Conservation (phyloP, 2,113 vertebrate genomes). For the Microtus ochrogaster region DNA sequence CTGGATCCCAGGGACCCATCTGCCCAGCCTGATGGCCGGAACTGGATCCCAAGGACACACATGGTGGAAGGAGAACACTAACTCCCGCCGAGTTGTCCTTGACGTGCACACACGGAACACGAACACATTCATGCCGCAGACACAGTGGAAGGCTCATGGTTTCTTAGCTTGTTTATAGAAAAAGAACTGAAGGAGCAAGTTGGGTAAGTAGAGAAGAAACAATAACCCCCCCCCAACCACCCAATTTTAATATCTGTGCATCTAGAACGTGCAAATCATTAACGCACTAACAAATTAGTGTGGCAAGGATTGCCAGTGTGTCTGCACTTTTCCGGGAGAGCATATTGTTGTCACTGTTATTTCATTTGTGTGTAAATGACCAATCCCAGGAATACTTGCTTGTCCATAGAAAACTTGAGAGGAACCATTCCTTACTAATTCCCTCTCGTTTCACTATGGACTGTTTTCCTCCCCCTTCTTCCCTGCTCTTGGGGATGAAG, state of each 20-base stretch:
- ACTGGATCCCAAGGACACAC: too few species aligned
- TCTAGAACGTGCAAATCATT: background rate
- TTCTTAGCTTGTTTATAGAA: background rate
- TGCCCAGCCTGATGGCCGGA: too few species aligned
- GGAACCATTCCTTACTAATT: background rate
- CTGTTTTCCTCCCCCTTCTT: background rate
- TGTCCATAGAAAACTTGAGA: conserved; percentile 28
- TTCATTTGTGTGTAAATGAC: background rate
- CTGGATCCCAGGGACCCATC: background rate
- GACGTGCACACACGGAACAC: background rate
- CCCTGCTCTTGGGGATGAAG: background rate
- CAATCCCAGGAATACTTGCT: background rate
- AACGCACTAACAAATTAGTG: background rate
- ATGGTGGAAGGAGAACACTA: background rate
- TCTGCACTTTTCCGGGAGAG: background rate
- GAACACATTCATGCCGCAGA: too few species aligned
- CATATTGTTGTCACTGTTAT: background rate
- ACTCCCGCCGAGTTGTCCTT: background rate
- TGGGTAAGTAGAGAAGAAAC: background rate
- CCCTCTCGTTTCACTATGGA: background rate
- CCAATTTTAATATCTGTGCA: background rate
- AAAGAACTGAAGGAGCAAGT: background rate
- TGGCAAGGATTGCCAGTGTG: conserved; percentile 11
- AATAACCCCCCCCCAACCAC: background rate
- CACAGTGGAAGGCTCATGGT: background rate